Percentiles rank a stretch among this genome's conserved stretches.
Conservation (phyloP, 2,888 invertebrate genomes). For the Scaptomyza tumidula region DNA sequence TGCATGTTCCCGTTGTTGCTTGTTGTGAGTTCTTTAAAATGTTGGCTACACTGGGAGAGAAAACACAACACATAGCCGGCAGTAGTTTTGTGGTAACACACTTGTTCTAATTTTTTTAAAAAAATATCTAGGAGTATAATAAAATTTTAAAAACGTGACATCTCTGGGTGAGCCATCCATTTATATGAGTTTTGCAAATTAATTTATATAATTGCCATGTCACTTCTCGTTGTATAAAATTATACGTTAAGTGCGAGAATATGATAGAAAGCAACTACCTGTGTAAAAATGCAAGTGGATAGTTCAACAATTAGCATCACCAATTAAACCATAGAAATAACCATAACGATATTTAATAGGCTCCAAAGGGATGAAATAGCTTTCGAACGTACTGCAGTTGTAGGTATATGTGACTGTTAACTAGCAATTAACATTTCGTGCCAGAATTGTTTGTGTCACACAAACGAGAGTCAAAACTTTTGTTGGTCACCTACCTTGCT, state of each 20-base stretch:
- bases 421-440: slow-evolving; percentile 21
- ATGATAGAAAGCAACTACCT: too few species aligned
- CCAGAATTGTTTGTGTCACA: slow-evolving; percentile 29
- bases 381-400: not conserved
- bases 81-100: not conserved
- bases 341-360: too few species aligned
- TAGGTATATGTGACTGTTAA: slow-evolving; percentile 21
- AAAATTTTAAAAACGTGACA: not conserved
- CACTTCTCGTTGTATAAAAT: too few species aligned
- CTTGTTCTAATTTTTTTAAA: too few species aligned
- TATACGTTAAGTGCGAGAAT: too few species aligned
- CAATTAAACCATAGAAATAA: too few species aligned
- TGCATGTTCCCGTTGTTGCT: slow-evolving; percentile 11
- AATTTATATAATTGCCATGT: slow-evolving; percentile 3
- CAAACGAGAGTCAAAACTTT: slow-evolving; percentile 25
- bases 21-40: slow-evolving; percentile 65
- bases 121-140: not conserved
- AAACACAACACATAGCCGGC: slow-evolving; percentile 10
- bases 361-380: too few species aligned
- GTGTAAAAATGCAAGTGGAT: too few species aligned
- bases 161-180: slow-evolving; percentile 40
- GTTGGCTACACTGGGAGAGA: slow-evolving; percentile 46
- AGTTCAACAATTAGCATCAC: too few species aligned
- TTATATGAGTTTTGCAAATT: slow-evolving; percentile 58
- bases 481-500: slow-evolving; percentile 11